Evolutionary conservation across 1,140 invertebrate species (phyloP).

Genomic region (Bombus impatiens): DNA sequence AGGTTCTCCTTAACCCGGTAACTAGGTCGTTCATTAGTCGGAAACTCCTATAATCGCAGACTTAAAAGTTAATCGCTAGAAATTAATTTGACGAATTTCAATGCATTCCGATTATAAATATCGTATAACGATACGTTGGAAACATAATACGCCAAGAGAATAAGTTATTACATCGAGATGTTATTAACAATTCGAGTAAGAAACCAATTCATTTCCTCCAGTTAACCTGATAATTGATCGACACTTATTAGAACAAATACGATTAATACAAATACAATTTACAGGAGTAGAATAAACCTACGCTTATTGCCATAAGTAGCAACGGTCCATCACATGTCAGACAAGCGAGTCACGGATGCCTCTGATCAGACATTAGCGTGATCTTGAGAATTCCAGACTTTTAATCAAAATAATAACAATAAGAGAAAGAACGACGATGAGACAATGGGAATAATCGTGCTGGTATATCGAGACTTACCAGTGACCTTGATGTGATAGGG

Average conservation of each 20-base stretch:
- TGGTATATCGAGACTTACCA: conserved; percentile 77
- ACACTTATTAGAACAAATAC: too few relatives aligned
- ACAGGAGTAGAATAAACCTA: background rate
- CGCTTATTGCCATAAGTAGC: background rate
- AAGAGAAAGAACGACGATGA: background rate
- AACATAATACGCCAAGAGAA: too few relatives aligned
- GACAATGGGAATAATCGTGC: background rate
- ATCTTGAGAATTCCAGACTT: background rate
- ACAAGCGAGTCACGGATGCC: accelerated
- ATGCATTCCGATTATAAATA: background rate
- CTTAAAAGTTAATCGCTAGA: background rate
- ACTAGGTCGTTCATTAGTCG: background rate
- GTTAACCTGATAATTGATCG: background rate
- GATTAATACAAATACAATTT: too few relatives aligned
- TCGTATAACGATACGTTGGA: background rate
- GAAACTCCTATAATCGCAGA: background rate
- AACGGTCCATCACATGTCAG: accelerated
- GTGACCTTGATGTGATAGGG: conserved; percentile 83
- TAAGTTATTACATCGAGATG: background rate
- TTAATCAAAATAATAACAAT: background rate
- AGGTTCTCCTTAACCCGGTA: background rate
- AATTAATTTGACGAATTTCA: background rate
- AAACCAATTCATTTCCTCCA: background rate
- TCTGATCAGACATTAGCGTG: accelerated
- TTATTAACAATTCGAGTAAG: background rate